Evolutionary conservation across 2,113 vertebrate species (phyloP), one percentile per base, ranked within the genome.

Genomic region (Lycaon pictus): DNA sequence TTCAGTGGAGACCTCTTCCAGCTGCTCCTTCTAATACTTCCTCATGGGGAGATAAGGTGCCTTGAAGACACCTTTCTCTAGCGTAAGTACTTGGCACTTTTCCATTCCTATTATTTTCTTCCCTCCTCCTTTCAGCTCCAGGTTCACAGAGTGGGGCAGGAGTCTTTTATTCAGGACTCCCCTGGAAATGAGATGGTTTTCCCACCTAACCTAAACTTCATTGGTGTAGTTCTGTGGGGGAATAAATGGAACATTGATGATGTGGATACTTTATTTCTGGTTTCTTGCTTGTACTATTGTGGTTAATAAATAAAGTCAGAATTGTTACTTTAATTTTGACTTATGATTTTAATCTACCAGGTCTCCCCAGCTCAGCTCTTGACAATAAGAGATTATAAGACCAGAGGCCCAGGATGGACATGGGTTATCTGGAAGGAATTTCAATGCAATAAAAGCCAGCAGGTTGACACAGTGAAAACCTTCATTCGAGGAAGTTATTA

Each of bases 1-100:
- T 48, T 67, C 2, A 0, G 5, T n/a, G 60, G 65, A 88, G 15
- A 0, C 7, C 1, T 43, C 7, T 11, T 20, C 5, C 6, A 7
- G 10, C 19, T 25, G 15, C 3, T 15, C 82, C 27, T 58, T 11
- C 4, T 48, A 22, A 58, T 13, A 95, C 2, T 19, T 86, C 8
- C 55, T 27, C 22, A 19, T 13, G 12, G 23, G 9, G 7, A 76
- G 4, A 4, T 12, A 48, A 7, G 3, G 2, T 37, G 12, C 11
- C 55, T 63, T 56, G 19, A 86, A 80, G 16, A 53, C 3, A 63
- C 0, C 7, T 76, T 51, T 96, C 51, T 72, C 0, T 16, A 37
- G 1, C 27, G 4, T 29, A 0, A 20, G 27, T 23, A 16, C 5
- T 48, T 1, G 25, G 15, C 17, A 35, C 8, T 17, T n/a, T 80